Evolutionary conservation across 2,113 vertebrate species (phyloP), one percentile per base, ranked within the genome.

Genomic region (Turnix velox): DNA sequence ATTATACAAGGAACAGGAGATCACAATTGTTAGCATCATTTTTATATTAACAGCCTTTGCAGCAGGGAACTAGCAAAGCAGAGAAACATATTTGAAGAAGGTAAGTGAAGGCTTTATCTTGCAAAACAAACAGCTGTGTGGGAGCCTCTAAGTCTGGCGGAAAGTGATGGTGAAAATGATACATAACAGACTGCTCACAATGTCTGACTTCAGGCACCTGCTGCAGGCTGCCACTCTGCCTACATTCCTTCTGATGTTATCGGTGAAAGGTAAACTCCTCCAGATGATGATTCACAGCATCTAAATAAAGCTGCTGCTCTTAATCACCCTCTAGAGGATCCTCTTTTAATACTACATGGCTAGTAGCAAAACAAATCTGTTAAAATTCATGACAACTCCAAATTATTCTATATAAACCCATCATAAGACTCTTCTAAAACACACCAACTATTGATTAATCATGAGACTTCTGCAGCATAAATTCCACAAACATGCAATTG

Each of bases 251-350:
- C 55, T 49, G 37, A 61, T 54, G 40, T 79, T 84, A 28, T 40
- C 10, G 8, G 33, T 5, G 20, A 91, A 74, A 87, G 31, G 52
- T 68, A 49, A 91, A 82, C 62, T 79, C 69, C 43, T 79, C 55
- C 78, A 72, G 33, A 65, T 37, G 14, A 73, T 92, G 81, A 95
- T 37, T 95, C 87, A 94, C 18, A 42, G 42, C 49, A 45, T n/a
- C 84, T 92, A 95, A 94, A 92, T 89, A 91, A 94, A 95, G 74
- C 45, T 84, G 33, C 37, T 68, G 58, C 23, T 75, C 57, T 93
- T 84, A 59, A 42, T 65, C 57, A 95, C 7, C 15, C 52, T 52
- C 71, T 69, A 52, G 75, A 82, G 48, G 45, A 84, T 79, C 57
- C 40, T 81, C 66, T 82, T 54, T 45, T 16, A 61, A 59, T 13